Conservation (phyloP, 2,888 invertebrate genomes). For the Deilephila porcellus region DNA sequence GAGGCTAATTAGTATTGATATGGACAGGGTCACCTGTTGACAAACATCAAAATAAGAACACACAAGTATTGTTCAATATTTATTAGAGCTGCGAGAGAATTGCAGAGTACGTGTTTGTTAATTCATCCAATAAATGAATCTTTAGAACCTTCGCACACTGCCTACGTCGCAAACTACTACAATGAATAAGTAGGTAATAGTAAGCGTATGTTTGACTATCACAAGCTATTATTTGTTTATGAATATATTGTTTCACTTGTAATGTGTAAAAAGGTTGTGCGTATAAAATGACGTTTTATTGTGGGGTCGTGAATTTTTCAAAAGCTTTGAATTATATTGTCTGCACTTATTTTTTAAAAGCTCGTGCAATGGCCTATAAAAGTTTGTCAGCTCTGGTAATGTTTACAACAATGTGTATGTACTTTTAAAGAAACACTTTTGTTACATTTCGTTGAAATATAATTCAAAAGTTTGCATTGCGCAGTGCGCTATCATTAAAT, state of each 20-base stretch:
- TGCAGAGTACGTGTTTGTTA: background rate
- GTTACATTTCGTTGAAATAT: no score
- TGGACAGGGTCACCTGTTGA: slow-evolving; percentile 93
- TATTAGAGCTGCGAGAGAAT: background rate
- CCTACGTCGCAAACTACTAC: no score
- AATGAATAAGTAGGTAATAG: no score
- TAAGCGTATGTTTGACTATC: no score
- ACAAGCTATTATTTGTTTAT: background rate
- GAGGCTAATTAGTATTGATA: slow-evolving; percentile 96
- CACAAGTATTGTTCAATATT: no score
- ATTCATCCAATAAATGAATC: background rate
- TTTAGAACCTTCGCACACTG: background rate
- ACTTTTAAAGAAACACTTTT: background rate
- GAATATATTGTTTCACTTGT: background rate
- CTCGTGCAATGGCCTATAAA: background rate
- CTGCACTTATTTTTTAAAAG: slow-evolving; percentile 1
- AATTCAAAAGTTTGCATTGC: no score
- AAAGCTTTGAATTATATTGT: background rate
- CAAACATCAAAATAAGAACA: background rate
- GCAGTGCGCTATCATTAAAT: no score
- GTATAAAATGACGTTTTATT: background rate
- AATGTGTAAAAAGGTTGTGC: background rate
- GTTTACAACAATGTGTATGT: background rate
- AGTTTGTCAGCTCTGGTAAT: background rate
- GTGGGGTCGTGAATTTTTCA: background rate